Evolutionary conservation across 2,113 vertebrate species (phyloP), one percentile per base, ranked within the genome.

Genomic region (Vombatus ursinus): DNA sequence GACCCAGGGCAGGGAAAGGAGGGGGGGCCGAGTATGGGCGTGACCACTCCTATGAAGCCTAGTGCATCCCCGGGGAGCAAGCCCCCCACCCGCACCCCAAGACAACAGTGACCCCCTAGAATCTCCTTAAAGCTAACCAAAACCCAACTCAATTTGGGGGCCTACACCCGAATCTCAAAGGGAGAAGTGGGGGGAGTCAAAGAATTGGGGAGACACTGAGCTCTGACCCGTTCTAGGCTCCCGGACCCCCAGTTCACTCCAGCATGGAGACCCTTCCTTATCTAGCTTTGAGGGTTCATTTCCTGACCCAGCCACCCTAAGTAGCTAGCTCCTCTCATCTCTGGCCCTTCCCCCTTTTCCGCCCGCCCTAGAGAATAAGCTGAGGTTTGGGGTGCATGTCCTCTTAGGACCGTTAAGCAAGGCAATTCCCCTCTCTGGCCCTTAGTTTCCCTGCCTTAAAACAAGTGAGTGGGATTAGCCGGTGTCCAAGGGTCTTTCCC

Each of bases 1-100:
- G 90, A 26, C 90, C 90, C 90, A 19, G 90, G 89, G 47, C 98
- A 97, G 96, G 96, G 84, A 96, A 97, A 96, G 96, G 77, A 97
- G 96, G 26, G 97, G 95, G 93, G 94, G 96, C 96, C 94, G 7
- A 93, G 48, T 22, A 0, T 0, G 93, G 95, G 95, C 50, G 96
- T 22, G 0, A 31, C 1, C 91, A 53, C 37, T 8, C 31, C 48
- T 0, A 48, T 12, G 0, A 48, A 94, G 92, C 93, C 11, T n/a
- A 23, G 37, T 1, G 37, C 37, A n/a, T 22, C 68, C n/a, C 68
- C 37, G 2, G 19, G 6, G 1, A 0, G 2, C 22, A 50, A 68
- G 92, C 91, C 7, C 14, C 50, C 47, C 5, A 91, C 90, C 77
- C 0, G 90, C 44, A 5, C 93, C 91, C 28, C 0, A 3, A 37